These are phyloP conservation scores for Iguana delicatissima DNA, from an alignment of 2,797 vertebrate species.

Conservation along the genomic window DNA sequence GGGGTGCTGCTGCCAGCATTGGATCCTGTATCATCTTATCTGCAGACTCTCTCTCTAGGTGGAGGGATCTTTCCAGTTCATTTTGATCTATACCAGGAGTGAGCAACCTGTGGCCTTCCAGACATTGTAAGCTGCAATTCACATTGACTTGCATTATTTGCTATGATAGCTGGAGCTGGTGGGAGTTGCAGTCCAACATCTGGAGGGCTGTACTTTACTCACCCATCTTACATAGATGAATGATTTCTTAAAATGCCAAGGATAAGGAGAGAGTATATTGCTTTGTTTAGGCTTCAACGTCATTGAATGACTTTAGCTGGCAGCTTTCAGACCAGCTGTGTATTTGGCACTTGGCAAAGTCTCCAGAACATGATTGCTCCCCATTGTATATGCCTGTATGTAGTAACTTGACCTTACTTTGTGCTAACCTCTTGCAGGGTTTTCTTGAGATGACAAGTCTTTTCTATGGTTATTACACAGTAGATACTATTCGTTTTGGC, in stretches of 20 bases:
- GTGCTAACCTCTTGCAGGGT: constrained; percentile 81
- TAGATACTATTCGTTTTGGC: constrained; percentile 79
- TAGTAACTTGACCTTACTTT: constrained; percentile 22
- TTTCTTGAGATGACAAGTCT: constrained; percentile 93
- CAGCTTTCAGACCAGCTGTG: neutral
- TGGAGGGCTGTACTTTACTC: neutral
- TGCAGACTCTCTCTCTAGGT: neutral
- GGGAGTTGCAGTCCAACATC: neutral
- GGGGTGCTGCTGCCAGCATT: too few relatives aligned
- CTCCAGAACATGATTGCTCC: neutral
- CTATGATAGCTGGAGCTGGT: neutral
- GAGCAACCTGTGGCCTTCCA: neutral
- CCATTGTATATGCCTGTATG: neutral
- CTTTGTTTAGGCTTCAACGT: neutral
- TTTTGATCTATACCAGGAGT: neutral
- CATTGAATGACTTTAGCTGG: neutral
- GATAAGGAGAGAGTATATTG: neutral
- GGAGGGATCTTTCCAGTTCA: neutral
- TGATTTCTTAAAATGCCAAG: neutral
- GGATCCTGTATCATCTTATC: neutral
- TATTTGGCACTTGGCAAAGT: neutral
- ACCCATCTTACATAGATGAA: neutral
- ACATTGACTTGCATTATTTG: neutral
- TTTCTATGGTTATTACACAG: constrained; percentile 93
- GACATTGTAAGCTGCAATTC: neutral